Percentiles rank a stretch among this genome's conserved stretches.
These are phyloP conservation scores for Euproctis similis DNA, from an alignment of 2,888 invertebrate species.

Conservation along the genomic window DNA sequence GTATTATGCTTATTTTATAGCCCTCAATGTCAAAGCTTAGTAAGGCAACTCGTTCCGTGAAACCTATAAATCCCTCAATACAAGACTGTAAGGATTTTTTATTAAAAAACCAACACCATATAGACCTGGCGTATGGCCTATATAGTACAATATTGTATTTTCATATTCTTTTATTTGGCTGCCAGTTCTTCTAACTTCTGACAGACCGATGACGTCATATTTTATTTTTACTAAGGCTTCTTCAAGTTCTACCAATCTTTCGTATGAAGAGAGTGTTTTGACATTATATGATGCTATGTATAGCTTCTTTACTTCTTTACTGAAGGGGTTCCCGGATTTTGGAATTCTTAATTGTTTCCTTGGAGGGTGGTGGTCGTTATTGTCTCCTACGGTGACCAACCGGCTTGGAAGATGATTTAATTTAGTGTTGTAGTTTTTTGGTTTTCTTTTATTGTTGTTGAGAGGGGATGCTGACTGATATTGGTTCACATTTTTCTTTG, in stretches of 20 bases:
- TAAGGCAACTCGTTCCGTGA: not conserved
- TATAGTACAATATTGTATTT: conserved; percentile 12
- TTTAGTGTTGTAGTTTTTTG: too few relatives aligned
- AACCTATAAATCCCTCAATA: not conserved
- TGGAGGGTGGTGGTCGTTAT: not conserved
- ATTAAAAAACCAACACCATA: conserved; percentile 4
- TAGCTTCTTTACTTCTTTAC: not conserved
- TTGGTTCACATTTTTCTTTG: conserved; percentile 3
- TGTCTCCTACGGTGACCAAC: too few relatives aligned
- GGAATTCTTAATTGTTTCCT: conserved; percentile 4
- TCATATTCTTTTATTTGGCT: conserved; percentile 19
- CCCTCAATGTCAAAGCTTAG: not conserved
- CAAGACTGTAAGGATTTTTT: not conserved
- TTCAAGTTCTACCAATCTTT: not conserved
- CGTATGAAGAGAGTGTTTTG: not conserved
- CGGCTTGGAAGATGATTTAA: conserved; percentile 8
- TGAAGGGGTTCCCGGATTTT: too few relatives aligned
- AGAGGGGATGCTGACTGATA: conserved; percentile 2
- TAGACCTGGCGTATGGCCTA: conserved; percentile 14
- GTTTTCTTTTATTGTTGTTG: conserved; percentile 1
- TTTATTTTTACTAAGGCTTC: conserved; percentile 8
- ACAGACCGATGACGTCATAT: conserved; percentile 17
- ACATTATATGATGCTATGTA: not conserved
- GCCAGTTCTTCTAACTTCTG: conserved; percentile 13
- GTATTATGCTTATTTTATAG: not conserved